Evolutionary conservation across 2,888 invertebrate species (phyloP), one percentile per base, ranked within the genome.

Genomic region (Microchrysa polita): DNA sequence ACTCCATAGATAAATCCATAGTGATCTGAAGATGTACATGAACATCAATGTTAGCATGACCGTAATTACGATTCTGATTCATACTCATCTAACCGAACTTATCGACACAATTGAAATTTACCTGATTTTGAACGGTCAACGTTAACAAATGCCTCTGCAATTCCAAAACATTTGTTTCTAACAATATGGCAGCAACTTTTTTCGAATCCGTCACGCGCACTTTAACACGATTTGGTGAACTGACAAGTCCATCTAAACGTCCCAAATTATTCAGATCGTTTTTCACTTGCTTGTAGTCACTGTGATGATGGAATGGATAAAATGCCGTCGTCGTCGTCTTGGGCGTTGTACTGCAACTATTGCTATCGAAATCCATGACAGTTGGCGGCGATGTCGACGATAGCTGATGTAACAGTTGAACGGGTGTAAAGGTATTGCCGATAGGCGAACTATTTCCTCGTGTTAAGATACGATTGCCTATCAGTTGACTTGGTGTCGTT

Each of bases 51-150:
- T 16, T 4, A 12, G 14, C 18, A 18, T 14, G 18, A 52, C 52
- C 5, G 52, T 52, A 16, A 16, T 52, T 52, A 4, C 9, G 52
- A 18, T 52, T 4, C 52, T 52, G 14, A 52, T 14, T 52, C 44
- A 12, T 44, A n/a, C n/a, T n/a, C n/a, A n/a, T n/a, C n/a, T n/a
- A n/a, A n/a, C n/a, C n/a, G n/a, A n/a, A n/a, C n/a, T n/a, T n/a
- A n/a, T n/a, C n/a, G n/a, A 34, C 22, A 76, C 85, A n/a, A n/a
- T n/a, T n/a, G n/a, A n/a, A n/a, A n/a, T n/a, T 81, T 81, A 93
- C 94, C 91, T 95, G 93, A 87, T 94, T 94, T 83, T 93, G 91
- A 82, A 93, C 92, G 82, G 93, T 92, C 80, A 92, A 89, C 42
- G 90, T 91, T 78, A 95, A 89, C 77, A 95, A 87, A 86, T 94